Evolutionary conservation across 2,888 invertebrate species (phyloP).

Genomic region (Ceraclea dissimilis): DNA sequence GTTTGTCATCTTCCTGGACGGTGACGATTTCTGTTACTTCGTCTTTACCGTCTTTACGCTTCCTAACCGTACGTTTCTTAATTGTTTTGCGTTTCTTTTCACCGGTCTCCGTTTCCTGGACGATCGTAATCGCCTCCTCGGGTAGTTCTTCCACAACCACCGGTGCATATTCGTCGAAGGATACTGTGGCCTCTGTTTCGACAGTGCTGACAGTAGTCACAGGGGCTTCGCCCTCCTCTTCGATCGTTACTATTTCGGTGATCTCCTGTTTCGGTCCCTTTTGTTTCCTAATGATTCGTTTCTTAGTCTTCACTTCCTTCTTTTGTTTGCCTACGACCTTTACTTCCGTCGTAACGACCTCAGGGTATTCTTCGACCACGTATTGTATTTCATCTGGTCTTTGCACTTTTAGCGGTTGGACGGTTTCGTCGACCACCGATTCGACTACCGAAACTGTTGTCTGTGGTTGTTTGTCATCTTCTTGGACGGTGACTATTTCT

Average conservation of each 20-base stretch:
- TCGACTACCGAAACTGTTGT: constrained; percentile 29
- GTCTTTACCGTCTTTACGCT: constrained; percentile 32
- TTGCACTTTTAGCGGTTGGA: constrained; percentile 32
- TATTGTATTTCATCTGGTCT: constrained; percentile 29
- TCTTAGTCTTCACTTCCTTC: constrained; percentile 31
- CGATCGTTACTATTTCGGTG: constrained; percentile 36
- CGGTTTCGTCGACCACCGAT: constrained; percentile 30
- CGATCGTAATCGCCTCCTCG: constrained; percentile 28
- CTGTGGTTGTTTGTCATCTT: constrained; percentile 25
- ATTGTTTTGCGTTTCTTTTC: constrained; percentile 33
- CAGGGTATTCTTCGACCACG: constrained; percentile 28
- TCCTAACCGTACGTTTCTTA: constrained; percentile 31
- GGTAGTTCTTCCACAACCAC: constrained; percentile 20
- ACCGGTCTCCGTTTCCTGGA: constrained; percentile 31
- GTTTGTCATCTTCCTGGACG: constrained; percentile 29
- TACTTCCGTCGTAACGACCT: constrained; percentile 27
- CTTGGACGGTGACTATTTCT: constrained; percentile 32
- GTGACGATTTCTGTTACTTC: constrained; percentile 32
- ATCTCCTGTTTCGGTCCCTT: constrained; percentile 37
- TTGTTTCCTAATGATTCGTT: constrained; percentile 34
- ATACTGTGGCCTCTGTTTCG: too few relatives aligned
- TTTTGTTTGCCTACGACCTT: constrained; percentile 31
- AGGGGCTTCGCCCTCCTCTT: constrained; percentile 35
- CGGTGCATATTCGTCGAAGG: too few relatives aligned
- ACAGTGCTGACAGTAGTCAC: constrained; percentile 32